Conservation (phyloP, 1,140 invertebrate species). For the Lithobius niger region DNA sequence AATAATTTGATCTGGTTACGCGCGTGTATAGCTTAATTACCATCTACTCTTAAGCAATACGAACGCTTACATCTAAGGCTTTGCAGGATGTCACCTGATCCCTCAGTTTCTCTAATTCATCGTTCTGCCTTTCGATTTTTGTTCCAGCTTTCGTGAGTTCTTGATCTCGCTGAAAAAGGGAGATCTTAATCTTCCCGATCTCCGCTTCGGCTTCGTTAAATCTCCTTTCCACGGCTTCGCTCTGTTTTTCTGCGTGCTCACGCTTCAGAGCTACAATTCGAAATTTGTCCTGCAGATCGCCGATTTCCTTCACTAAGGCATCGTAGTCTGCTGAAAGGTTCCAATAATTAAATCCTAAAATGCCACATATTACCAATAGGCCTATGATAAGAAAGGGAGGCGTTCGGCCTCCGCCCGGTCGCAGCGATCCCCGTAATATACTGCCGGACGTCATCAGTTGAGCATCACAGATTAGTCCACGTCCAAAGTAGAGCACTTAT, state of each 20-base stretch:
- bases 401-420: not conserved
- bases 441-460: not conserved
- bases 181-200: not conserved
- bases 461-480: too few species aligned
- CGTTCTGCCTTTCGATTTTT: too few species aligned
- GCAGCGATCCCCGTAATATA: not conserved
- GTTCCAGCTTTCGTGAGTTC: too few species aligned
- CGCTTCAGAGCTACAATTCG: not conserved
- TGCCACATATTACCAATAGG: not conserved
- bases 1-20: too few species aligned
- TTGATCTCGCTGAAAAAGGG: not conserved
- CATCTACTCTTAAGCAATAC: too few species aligned
- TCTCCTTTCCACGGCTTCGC: not conserved
- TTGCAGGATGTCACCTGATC: too few species aligned
- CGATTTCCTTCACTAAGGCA: constrained; percentile 1
- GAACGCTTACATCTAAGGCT: too few species aligned
- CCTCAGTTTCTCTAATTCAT: too few species aligned
- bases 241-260: constrained; percentile 5
- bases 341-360: constrained; percentile 8
- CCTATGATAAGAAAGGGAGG: constrained; percentile 5
- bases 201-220: not conserved
- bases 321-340: constrained; percentile 3
- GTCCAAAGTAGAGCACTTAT: too few species aligned
- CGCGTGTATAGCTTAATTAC: too few species aligned
- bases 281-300: constrained; percentile 4